A percentile compares a stretch with the other conserved stretches of the same genome.
Evolutionary conservation across 2,888 invertebrate species (phyloP).

Genomic region (Tridacna gigas): DNA sequence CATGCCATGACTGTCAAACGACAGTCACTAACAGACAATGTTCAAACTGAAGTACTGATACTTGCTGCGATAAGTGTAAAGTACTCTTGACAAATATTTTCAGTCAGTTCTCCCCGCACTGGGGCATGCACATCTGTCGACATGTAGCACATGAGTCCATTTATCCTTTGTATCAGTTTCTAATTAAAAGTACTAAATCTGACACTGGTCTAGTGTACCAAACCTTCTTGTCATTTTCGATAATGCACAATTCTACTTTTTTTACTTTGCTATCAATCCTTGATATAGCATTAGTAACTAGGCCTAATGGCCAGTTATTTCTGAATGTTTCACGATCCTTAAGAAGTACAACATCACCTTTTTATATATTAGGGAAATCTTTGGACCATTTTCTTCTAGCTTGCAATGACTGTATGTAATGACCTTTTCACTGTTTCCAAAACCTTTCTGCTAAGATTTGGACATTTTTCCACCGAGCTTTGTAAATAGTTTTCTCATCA

Average conservation of each 20-base stretch:
- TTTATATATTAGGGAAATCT: conserved; percentile 33
- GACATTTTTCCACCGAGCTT: conserved; percentile 49
- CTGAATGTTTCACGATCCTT: conserved; percentile 33
- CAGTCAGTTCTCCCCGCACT: no score
- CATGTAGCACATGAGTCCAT: no score
- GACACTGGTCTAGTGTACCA: background rate
- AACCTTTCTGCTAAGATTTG: conserved; percentile 50
- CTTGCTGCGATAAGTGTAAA: no score
- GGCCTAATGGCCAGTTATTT: conserved; percentile 51
- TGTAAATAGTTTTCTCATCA: conserved; percentile 45
- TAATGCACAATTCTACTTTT: conserved; percentile 26
- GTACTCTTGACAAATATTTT: no score
- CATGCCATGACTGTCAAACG: no score
- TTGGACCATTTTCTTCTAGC: conserved; percentile 44
- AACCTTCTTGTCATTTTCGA: background rate
- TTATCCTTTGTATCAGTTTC: no score
- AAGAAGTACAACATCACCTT: conserved; percentile 55
- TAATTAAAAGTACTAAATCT: background rate
- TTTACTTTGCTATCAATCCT: conserved; percentile 44
- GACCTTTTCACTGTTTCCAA: conserved; percentile 42
- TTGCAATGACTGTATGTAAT: conserved; percentile 51
- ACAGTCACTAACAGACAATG: no score
- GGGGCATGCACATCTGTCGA: no score
- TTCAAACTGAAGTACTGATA: no score
- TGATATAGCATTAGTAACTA: conserved; percentile 34